Base-by-base conservation (phyloP, 2,888 invertebrate genomes). In the Cryptocheilus praepositus region DNA sequence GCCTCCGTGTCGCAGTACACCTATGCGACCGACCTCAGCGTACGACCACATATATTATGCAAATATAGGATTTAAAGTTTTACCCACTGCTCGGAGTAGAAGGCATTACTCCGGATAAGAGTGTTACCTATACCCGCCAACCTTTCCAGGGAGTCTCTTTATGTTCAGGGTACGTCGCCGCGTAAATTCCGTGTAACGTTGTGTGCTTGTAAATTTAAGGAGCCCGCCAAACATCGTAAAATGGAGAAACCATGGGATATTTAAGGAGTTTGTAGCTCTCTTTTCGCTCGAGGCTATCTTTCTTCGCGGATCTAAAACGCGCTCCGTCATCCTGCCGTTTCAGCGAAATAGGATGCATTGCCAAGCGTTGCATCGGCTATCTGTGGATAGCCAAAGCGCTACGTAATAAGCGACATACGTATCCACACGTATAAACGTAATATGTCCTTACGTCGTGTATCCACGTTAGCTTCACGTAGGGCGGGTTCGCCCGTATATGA, bases 401-500 rank as follows among this genome's bases (percentile, higher is more conserved):
- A 25, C 25, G 25, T 25, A 25, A 25, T 36, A 11, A 36, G 36
- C 36, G 36, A 25, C 5, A 25, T 25, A 25, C 5, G 11, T 11
- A 36, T 11, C 3, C 11, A 36, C 11, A 36, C 11, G 1, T 36
- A 36, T 5, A 36, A 36, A 11, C 7, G 36, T 36, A 36, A 36
- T 36, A 49, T 2, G 18, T 82, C 94, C 95, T 95, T 89, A 96
- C 96, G 86, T 96, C 94, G 85, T 96, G 96, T 80, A 95, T 91
- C 96, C 96, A 96, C 79, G 94, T 93, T 74, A 96, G 92, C 85
- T 95, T 94, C 84, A 95, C 92, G 91, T 94, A 95, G 72, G 93
- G 93, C 45, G 96, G 96, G 90, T 96, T 96, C 82, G 96, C 95
- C 85, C 94, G 93, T 84, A 96, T 95, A 91, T 95, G 95, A 90